Evolutionary conservation across 2,888 invertebrate species (phyloP).

Genomic region (Tiliacea citrago): DNA sequence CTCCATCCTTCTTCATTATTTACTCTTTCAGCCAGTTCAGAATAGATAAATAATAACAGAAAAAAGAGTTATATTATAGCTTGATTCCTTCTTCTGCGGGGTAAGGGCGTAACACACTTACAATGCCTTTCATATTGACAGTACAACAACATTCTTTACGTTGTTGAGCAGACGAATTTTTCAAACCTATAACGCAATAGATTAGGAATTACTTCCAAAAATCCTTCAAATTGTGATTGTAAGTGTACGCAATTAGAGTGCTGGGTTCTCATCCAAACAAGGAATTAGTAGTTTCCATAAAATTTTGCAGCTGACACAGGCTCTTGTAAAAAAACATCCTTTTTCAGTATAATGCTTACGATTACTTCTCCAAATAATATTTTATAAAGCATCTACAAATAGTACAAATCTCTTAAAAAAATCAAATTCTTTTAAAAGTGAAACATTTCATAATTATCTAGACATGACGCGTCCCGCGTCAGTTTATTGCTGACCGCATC

Average conservation of each 20-base stretch:
- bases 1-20: background rate
- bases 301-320: background rate
- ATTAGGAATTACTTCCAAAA: background rate
- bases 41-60: too few species aligned
- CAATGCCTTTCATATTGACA: background rate
- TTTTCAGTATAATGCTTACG: slow-evolving; percentile 20
- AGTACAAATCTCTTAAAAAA: slow-evolving; percentile 26
- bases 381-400: slow-evolving; percentile 31
- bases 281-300: background rate
- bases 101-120: background rate
- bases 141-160: background rate
- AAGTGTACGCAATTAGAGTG: background rate
- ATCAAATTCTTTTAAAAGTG: background rate
- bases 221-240: background rate
- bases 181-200: background rate
- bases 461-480: background rate
- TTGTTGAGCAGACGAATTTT: background rate
- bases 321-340: background rate
- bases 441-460: background rate
- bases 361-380: slow-evolving; percentile 29
- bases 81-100: background rate
- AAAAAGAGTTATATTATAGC: background rate
- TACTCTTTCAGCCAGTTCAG: background rate
- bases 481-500: background rate
- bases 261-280: background rate